Evolutionary conservation across 1,140 invertebrate species (phyloP), one percentile per base, ranked within the genome.

Genomic region (Chrysoperla carnea): DNA sequence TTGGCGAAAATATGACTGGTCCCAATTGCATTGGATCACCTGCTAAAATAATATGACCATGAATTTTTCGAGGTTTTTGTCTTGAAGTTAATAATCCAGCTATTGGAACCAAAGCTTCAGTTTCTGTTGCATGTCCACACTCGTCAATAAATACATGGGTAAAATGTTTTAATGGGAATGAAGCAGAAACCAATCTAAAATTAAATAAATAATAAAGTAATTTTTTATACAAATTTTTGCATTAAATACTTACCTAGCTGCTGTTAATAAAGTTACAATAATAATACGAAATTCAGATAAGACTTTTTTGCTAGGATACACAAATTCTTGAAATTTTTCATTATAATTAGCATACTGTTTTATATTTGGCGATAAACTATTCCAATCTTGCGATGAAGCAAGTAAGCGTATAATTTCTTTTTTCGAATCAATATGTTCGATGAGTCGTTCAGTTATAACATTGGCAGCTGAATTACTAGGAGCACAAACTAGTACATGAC

Each of bases 21-120:
- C 89, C 90, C 28, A 96, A 67, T 61, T 97, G 92, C 57, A 80
- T 68, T 11, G 87, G 91, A 71, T 96, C 92, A 6, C 92, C 92
- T 46, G 88, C 84, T 5, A 96, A 61, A 45, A 94, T 63, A 6
- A 89, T 70, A 62, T 83, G 80, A 2, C 76, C 73, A 46, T 61
- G 54, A 8, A 65, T 49, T 46, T 66, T 66, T 40, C 63, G 58
- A 17, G 64, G 57, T 40, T 52, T 60, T 8, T 28, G 14, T 11
- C 11, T 14, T 28, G n/a, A 38, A 13, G 50, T 46, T 37, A 54
- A 43, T 42, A 54, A 48, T 43, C 69, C 59, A 41, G 65, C 61
- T 28, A 89, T 57, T 1, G 87, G 76, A 49, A 90, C 73, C 62
- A 93, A 66, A 36, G 79, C 73, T 63, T 95, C 90, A 7, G 89